Percentiles rank a stretch among this genome's conserved stretches.
Conservation (phyloP, 2,888 invertebrate species). For the Apamea crenata region DNA sequence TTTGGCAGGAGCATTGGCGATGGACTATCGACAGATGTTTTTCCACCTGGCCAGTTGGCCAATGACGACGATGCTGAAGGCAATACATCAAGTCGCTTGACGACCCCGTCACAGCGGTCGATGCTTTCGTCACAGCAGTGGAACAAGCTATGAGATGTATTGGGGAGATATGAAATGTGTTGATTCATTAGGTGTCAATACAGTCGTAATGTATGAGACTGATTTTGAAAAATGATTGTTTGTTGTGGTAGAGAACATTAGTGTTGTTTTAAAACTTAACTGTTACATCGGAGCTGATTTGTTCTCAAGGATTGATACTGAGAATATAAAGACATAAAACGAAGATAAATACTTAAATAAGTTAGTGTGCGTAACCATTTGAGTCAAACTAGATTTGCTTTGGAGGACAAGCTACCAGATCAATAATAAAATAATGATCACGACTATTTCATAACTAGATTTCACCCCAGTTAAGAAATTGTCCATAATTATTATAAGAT, state of each 20-base stretch:
- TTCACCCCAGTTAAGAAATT: neutral
- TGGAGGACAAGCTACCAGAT: neutral
- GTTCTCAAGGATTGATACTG: neutral
- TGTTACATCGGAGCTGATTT: neutral
- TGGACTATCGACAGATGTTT: conserved; percentile 62
- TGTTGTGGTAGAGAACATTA: neutral
- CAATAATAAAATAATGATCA: neutral
- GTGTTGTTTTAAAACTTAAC: neutral
- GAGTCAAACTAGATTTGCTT: neutral
- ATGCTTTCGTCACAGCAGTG: conserved; percentile 70
- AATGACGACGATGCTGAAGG: conserved; percentile 59
- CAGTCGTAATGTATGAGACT: neutral
- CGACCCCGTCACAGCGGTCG: conserved; percentile 70
- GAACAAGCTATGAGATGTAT: conserved; percentile 51
- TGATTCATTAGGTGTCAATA: conserved; percentile 33
- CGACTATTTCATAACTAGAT: neutral
- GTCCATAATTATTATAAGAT: neutral
- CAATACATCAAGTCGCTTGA: conserved; percentile 67
- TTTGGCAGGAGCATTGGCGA: conserved; percentile 36
- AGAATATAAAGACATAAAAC: neutral
- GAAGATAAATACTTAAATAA: neutral
- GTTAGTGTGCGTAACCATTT: neutral
- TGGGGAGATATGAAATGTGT: conserved; percentile 18
- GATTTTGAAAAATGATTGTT: conserved; percentile 11
- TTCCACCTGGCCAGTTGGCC: conserved; percentile 59